Evolutionary conservation across 1,140 invertebrate species (phyloP).

Genomic region (Lasioglossum albipes): DNA sequence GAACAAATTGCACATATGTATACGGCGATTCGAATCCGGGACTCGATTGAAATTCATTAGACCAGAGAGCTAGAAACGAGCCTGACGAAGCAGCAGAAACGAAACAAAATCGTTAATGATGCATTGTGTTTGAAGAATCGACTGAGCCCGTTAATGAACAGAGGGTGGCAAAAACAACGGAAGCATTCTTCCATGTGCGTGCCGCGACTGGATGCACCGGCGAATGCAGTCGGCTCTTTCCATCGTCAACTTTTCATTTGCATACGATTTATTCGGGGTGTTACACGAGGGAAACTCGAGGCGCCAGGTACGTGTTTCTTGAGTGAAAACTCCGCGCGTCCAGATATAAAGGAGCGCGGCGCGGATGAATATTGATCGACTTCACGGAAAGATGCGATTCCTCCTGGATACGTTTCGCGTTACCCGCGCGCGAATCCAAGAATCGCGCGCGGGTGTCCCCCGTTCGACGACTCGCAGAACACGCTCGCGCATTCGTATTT

Average conservation of each 20-base stretch:
- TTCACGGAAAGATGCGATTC: conserved; percentile 27
- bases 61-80: no score
- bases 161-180: not conserved
- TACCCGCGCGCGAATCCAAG: not conserved
- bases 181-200: not conserved
- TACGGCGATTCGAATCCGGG: not conserved
- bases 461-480: not conserved
- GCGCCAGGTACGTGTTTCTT: conserved; percentile 16
- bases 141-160: no score
- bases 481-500: conserved; percentile 1
- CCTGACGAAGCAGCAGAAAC: no score
- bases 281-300: not conserved
- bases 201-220: not conserved
- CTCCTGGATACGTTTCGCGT: conserved; percentile 27
- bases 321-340: conserved; percentile 20
- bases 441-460: not conserved
- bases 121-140: no score
- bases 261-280: conserved; percentile 33
- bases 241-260: conserved; percentile 33
- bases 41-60: not conserved
- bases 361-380: conserved; percentile 46
- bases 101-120: not conserved
- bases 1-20: not conserved
- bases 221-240: conserved; percentile 2
- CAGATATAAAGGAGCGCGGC: not conserved